Conservation (phyloP, 2,797 vertebrate species). For the Cryptoprocta ferox region DNA sequence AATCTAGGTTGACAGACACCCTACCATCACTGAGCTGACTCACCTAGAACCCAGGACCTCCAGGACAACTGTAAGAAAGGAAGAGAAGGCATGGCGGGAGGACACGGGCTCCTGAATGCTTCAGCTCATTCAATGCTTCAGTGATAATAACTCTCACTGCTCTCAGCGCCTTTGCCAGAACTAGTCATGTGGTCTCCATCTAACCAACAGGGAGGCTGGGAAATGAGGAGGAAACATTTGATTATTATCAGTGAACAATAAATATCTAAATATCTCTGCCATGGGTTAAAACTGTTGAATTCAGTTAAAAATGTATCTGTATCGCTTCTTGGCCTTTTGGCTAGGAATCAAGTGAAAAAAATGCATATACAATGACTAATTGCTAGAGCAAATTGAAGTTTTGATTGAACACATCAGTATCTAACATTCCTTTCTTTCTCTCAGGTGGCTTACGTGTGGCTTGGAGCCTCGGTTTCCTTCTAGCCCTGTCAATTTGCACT, state of each 20-base stretch:
- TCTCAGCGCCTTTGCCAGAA: background rate
- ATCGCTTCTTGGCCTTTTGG: background rate
- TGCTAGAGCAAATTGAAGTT: background rate
- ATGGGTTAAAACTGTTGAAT: background rate
- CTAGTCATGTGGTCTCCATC: background rate
- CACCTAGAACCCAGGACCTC: background rate
- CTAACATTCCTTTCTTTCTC: background rate
- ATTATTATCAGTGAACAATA: background rate
- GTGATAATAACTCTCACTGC: background rate
- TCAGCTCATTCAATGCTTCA: background rate
- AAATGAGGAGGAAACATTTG: background rate
- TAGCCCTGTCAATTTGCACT: background rate
- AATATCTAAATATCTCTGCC: background rate
- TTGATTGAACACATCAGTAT: background rate
- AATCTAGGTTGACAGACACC: background rate
- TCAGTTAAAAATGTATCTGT: background rate
- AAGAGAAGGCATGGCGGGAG: background rate
- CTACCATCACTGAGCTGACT: background rate
- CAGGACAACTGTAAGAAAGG: background rate
- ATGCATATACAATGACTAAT: background rate
- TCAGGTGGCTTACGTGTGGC: background rate
- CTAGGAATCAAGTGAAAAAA: background rate
- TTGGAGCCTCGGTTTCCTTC: background rate
- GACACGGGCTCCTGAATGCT: background rate
- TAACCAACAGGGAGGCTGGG: background rate